phyloP scores from a whole-genome alignment of 1,140 invertebrate species.

The Lucilia cuprina region DNA sequence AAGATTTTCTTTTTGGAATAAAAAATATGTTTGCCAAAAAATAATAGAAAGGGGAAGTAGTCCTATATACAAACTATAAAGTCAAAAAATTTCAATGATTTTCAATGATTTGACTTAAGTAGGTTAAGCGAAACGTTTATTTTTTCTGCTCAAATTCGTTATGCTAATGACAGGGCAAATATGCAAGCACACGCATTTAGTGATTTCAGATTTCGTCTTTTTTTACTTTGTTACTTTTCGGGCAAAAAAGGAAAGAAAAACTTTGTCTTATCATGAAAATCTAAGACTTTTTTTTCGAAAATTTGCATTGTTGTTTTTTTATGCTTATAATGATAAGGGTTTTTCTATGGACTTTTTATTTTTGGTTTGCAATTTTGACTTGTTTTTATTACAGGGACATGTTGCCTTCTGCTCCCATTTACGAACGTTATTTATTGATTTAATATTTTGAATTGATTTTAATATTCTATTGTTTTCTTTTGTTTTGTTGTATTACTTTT shows the following conservation, averaged over 20 bases:
- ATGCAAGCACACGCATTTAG: slow-evolving; percentile 4
- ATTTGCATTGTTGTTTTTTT: not conserved
- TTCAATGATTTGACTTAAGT: not conserved
- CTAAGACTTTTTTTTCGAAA: not conserved
- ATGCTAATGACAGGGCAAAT: slow-evolving; percentile 2
- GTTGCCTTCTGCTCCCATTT: not conserved
- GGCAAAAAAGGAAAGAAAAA: not conserved
- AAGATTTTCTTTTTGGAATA: not conserved
- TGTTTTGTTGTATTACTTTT: not conserved
- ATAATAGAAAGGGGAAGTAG: not conserved
- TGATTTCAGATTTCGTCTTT: not conserved
- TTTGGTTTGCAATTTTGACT: not conserved
- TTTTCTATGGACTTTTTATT: not conserved
- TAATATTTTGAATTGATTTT: slow-evolving; percentile 16
- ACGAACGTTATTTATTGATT: not conserved
- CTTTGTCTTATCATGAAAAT: slow-evolving; percentile 7
- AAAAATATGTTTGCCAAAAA: not conserved
- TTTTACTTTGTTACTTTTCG: not conserved
- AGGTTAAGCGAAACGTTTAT: not conserved
- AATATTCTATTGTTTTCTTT: slow-evolving; percentile 4
- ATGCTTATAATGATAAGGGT: not conserved
- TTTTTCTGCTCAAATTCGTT: not conserved
- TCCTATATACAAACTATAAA: not conserved
- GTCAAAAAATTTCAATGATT: not conserved
- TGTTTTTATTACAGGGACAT: not conserved